A percentile compares a stretch with the other conserved stretches of the same genome.
phyloP scores from a whole-genome alignment of 2,888 invertebrate genomes.

The Pandemis heparana region DNA sequence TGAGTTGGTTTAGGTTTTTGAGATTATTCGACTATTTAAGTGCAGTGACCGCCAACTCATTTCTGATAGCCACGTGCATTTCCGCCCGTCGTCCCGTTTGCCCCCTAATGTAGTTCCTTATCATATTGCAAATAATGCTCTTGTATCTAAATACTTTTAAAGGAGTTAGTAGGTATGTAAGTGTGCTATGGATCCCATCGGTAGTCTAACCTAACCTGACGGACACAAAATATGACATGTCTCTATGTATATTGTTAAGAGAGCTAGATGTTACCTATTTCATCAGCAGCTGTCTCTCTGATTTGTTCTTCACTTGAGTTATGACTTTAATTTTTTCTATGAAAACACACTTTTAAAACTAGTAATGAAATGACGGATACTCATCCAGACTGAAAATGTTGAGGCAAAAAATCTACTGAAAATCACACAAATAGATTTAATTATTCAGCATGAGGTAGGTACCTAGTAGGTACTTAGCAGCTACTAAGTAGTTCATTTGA shows the following conservation, averaged over 20 bases:
- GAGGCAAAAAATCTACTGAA: neutral
- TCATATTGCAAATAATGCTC: constrained; percentile 30
- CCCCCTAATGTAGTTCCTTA: constrained; percentile 35
- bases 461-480: too few species aligned
- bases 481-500: constrained; percentile 30
- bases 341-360: too few species aligned
- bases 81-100: constrained; percentile 37
- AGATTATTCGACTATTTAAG: constrained; percentile 26
- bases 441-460: constrained; percentile 37
- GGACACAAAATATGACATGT: too few species aligned
- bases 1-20: constrained; percentile 25
- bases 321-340: too few species aligned
- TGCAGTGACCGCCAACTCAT: constrained; percentile 29
- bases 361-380: too few species aligned
- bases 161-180: neutral
- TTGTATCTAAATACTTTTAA: neutral
- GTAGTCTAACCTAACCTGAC: too few species aligned
- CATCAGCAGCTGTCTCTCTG: too few species aligned
- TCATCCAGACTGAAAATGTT: neutral
- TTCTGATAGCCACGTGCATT: constrained; percentile 41
- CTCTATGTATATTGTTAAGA: too few species aligned
- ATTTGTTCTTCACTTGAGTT: too few species aligned
- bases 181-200: too few species aligned
- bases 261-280: too few species aligned
- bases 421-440: constrained; percentile 16